Base-by-base conservation (phyloP, 2,797 vertebrate genomes). In the Darevskia mixta region DNA sequence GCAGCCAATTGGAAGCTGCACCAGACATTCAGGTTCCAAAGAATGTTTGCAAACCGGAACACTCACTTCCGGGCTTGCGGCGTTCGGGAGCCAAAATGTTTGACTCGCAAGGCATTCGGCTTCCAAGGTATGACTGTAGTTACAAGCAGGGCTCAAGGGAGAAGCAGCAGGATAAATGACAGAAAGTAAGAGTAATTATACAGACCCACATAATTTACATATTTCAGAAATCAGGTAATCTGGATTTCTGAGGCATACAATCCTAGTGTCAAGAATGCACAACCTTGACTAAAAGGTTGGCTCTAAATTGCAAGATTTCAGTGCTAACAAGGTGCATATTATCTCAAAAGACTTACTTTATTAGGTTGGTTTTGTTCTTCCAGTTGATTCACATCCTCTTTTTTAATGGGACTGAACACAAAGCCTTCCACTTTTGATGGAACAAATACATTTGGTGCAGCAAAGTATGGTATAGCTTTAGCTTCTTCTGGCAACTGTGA, bases 321-420 rank as follows among this genome's bases (percentile, higher is more conserved):
- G 27, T 8, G 18, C 18, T 72, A 6, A n/a, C 15, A 66, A 43
- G 20, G 10, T n/a, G 25, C 6, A 3, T 8, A 71, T 29, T 45
- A 45, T 17, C 23, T 7, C 29, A 27, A 72, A 10, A 45, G 3
- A n/a, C 75, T 90, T 91, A 93, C 94, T 77, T 90, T 3, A 2
- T 81, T 25, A 27, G 77, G 4, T 45, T 87, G 32, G 76, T 8
- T 0, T 0, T 32, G 1, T 27, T 61, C 20, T 83, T 4, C 25
- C 3, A 49, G 29, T 29, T 17, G 1, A 85, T 3, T 0, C 3
- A 29, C 27, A 27, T 78, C 25, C 20, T 67, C 29, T 8, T 78
- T 2, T 15, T 11, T 5, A 1, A 20, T 29, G 5, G 13, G n/a
- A 6, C 25, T 29, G 20, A 58, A 55, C 13, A 20, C 32, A 66